These are phyloP conservation scores for Popillia japonica DNA, from an alignment of 1,140 invertebrate genomes.

Conservation along the genomic window DNA sequence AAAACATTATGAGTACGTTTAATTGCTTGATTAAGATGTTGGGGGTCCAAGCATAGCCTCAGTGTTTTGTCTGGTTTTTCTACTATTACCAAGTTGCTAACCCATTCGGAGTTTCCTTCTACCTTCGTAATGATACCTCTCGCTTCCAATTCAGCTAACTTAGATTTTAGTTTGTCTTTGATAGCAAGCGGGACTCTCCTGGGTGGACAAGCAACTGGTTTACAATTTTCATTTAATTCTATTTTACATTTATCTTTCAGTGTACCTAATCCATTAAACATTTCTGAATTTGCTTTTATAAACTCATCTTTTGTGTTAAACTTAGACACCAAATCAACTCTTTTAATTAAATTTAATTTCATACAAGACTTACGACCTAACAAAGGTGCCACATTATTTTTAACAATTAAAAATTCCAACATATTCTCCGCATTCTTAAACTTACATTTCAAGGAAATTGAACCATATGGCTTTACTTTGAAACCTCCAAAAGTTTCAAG, in stretches of 20 bases:
- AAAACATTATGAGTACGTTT: background rate
- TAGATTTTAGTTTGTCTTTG: constrained; percentile 31
- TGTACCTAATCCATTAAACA: too few species aligned
- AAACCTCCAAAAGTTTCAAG: constrained; percentile 36
- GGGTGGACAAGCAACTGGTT: constrained; percentile 13
- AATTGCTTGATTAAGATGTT: too few species aligned
- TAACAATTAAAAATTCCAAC: constrained; percentile 38
- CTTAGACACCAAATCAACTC: too few species aligned
- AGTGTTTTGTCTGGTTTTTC: too few species aligned
- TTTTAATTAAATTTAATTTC: constrained; percentile 36
- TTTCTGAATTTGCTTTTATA: constrained; percentile 37
- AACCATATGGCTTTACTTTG: constrained; percentile 3
- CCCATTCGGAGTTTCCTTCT: constrained; percentile 54
- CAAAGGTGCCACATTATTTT: constrained; percentile 2
- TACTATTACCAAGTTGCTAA: constrained; percentile 57
- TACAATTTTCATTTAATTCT: constrained; percentile 18
- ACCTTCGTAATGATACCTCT: constrained; percentile 30
- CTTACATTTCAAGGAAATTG: constrained; percentile 27
- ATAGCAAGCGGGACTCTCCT: constrained; percentile 21
- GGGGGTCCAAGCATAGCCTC: too few species aligned
- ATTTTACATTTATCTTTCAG: too few species aligned
- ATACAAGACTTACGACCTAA: constrained; percentile 22
- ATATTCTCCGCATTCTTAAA: too few species aligned
- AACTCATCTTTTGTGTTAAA: constrained; percentile 1
- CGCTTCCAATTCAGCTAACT: constrained; percentile 29